phyloP scores from a whole-genome alignment of 1,140 invertebrate genomes.

The Physella acuta region DNA sequence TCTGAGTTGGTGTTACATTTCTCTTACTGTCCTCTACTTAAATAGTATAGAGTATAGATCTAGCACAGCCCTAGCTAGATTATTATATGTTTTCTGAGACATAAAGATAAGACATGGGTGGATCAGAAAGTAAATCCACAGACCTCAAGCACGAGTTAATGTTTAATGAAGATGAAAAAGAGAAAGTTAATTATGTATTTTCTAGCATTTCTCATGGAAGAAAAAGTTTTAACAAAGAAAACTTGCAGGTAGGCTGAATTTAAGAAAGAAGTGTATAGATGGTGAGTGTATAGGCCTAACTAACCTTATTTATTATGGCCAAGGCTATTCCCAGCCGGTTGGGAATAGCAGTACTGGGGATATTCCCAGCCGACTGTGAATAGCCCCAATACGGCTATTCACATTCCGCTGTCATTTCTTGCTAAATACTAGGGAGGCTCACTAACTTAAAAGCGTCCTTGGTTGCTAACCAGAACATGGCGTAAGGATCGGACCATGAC shows the following conservation, averaged over 20 bases:
- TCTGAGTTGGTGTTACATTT: not conserved
- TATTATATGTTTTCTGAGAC: not conserved
- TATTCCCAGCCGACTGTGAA: not conserved
- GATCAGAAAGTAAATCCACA: constrained; percentile 20
- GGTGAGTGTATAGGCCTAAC: not conserved
- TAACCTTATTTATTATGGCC: not conserved
- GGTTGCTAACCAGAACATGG: no score
- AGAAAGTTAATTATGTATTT: constrained; percentile 4
- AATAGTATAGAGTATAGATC: no score
- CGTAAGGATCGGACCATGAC: no score
- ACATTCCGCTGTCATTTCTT: not conserved
- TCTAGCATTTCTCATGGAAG: constrained; percentile 14
- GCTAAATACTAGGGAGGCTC: no score
- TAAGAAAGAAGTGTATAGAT: not conserved
- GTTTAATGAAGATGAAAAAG: constrained; percentile 16
- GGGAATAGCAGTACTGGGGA: not conserved
- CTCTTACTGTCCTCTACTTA: no score
- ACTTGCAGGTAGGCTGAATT: constrained; percentile 5
- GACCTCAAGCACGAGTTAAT: not conserved
- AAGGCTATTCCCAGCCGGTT: not conserved
- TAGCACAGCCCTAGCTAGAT: no score
- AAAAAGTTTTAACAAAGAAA: constrained; percentile 16
- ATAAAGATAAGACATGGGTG: constrained; percentile 2
- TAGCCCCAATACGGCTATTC: not conserved
- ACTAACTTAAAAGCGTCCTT: no score